These are phyloP conservation scores for Lasioglossum lativentre DNA, from an alignment of 2,888 invertebrate genomes.

Conservation along the genomic window DNA sequence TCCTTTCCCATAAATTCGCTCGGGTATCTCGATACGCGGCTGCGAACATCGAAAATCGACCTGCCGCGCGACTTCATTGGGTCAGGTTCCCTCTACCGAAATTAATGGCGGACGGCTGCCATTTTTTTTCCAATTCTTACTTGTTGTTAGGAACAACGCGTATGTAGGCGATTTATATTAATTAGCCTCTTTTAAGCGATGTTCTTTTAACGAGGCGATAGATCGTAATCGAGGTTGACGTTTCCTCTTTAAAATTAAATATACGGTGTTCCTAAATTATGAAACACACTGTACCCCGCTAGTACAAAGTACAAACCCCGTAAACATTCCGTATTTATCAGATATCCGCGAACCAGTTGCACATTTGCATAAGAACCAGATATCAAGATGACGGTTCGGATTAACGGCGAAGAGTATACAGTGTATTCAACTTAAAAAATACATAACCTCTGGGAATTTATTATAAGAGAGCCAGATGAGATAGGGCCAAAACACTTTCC, in stretches of 20 bases:
- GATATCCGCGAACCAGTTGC: slow-evolving; percentile 1
- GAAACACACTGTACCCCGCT: background rate
- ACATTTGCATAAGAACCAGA: background rate
- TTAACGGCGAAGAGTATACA: background rate
- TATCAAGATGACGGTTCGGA: background rate
- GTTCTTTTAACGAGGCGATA: background rate
- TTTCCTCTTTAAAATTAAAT: background rate
- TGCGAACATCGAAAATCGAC: slow-evolving; percentile 17
- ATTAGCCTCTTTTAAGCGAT: no score
- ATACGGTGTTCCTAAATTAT: background rate
- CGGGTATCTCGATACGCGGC: background rate
- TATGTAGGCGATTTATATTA: no score
- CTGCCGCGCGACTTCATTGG: background rate
- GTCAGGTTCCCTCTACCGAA: background rate
- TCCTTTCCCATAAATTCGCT: slow-evolving; percentile 33
- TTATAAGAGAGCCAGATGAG: background rate
- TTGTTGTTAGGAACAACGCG: background rate
- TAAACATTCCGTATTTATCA: background rate
- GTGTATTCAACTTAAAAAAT: background rate
- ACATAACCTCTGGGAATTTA: background rate
- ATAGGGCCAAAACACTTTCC: background rate
- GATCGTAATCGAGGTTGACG: background rate
- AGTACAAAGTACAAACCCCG: background rate
- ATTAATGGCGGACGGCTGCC: background rate
- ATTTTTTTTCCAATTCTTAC: background rate